Evolutionary conservation across 2,113 vertebrate species (phyloP), one percentile per base, ranked within the genome.

Genomic region (Urocynchramus pylzowi): DNA sequence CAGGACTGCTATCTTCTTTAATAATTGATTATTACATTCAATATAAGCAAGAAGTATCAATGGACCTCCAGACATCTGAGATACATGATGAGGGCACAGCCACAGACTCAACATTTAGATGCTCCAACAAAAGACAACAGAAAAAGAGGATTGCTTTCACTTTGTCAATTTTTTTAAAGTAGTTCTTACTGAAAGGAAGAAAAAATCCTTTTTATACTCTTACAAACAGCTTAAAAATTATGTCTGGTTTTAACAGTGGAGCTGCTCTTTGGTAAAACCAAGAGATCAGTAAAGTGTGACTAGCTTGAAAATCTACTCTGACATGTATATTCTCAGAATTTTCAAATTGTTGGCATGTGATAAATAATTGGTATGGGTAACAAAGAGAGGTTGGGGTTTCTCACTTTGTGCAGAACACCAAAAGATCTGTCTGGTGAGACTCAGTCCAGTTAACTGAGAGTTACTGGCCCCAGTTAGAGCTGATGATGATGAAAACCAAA

Each of bases 121-220:
- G 21, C 27, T 44, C 42, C 52, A 67, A 75, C 0, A 31, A 71
- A 91, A 35, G 4, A 20, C 41, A 80, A 37, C 3, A 84, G 15
- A 57, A 73, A 57, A 73, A 37, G 16, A 71, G 3, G 5, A 37
- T 37, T 45, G 11, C 17, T 84, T 81, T 63, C 33, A 14, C 10
- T 44, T 13, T 9, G 3, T 6, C 15, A 16, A 3, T 28, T 44
- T 59, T 7, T 54, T 23, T 0, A 3, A 27, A 44, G 5, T 21
- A 33, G 7, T 49, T 63, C 50, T 60, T 35, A 59, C 4, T n/a
- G 28, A 30, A 56, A 59, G 13, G 13, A 79, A 78, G 41, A 61
- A n/a, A 10, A n/a, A 71, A 17, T 28, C 6, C 11, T 42, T 45
- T 41, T 63, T 71, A 15, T 9, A 37, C 8, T 63, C 21, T 23